A percentile compares a stretch with the other conserved stretches of the same genome.
These are phyloP conservation scores for Papilio machaon DNA, from an alignment of 1,140 invertebrate species.

Conservation along the genomic window DNA sequence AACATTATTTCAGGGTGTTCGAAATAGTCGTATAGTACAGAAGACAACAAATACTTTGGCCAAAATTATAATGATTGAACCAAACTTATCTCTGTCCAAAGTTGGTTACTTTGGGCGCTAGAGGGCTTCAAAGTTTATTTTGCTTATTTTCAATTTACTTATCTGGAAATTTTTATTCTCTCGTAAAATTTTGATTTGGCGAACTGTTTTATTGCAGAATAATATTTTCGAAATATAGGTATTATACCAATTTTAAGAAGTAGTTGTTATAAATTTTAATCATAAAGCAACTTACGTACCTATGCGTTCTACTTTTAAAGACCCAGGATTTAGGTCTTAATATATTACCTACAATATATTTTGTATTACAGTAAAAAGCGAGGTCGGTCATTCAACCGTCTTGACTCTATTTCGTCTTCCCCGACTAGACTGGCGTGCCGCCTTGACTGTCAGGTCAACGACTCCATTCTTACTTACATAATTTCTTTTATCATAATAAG, in stretches of 20 bases:
- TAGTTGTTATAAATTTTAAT: background rate
- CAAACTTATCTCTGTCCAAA: too few species aligned
- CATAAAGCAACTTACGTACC: background rate
- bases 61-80: too few species aligned
- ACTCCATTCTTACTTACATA: constrained; percentile 34
- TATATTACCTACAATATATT: constrained; percentile 27
- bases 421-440: constrained; percentile 31
- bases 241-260: background rate
- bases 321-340: background rate
- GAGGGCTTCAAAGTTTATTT: too few species aligned
- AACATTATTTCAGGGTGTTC: too few species aligned
- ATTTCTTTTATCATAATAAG: constrained; percentile 25
- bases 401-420: constrained; percentile 37
- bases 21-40: too few species aligned
- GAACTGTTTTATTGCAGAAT: too few species aligned
- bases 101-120: too few species aligned
- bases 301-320: background rate
- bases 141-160: too few species aligned
- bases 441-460: constrained; percentile 30
- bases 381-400: constrained; percentile 40
- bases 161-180: too few species aligned
- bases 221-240: too few species aligned
- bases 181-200: too few species aligned
- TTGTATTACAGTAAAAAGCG: constrained; percentile 31
- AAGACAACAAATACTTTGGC: too few species aligned